A percentile compares a stretch with the other conserved stretches of the same genome.
Conservation (phyloP, 2,888 invertebrate species). For the Ochropleura leucogaster region DNA sequence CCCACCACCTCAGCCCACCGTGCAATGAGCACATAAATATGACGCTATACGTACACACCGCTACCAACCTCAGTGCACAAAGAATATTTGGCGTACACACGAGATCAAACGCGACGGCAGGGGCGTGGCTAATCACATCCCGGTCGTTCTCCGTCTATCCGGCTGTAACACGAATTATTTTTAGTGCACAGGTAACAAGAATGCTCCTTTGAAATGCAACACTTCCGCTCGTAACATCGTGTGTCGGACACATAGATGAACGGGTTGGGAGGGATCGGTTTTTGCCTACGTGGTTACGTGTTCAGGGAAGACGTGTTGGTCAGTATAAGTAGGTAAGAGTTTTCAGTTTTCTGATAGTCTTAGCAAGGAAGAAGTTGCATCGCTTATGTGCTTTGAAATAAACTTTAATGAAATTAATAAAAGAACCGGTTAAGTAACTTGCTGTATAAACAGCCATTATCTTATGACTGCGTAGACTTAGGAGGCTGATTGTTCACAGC, state of each 20-base stretch:
- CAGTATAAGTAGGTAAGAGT: neutral
- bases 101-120: constrained; percentile 79
- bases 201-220: constrained; percentile 89
- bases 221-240: constrained; percentile 87
- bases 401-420: neutral
- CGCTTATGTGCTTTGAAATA: neutral
- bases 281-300: constrained; percentile 54
- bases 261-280: constrained; percentile 17
- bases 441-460: no score
- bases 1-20: neutral
- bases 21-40: constrained; percentile 42
- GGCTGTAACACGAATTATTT: constrained; percentile 79
- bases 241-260: constrained; percentile 69
- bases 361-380: neutral
- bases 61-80: constrained; percentile 60
- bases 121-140: constrained; percentile 81
- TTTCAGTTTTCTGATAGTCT: neutral
- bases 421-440: no score
- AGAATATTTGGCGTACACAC: constrained; percentile 74
- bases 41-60: constrained; percentile 47
- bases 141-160: constrained; percentile 73
- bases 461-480: no score
- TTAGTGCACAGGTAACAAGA: constrained; percentile 89
- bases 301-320: constrained; percentile 10
- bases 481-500: no score